Conservation (phyloP, 2,888 invertebrate genomes). For the Euplexia lucipara region DNA sequence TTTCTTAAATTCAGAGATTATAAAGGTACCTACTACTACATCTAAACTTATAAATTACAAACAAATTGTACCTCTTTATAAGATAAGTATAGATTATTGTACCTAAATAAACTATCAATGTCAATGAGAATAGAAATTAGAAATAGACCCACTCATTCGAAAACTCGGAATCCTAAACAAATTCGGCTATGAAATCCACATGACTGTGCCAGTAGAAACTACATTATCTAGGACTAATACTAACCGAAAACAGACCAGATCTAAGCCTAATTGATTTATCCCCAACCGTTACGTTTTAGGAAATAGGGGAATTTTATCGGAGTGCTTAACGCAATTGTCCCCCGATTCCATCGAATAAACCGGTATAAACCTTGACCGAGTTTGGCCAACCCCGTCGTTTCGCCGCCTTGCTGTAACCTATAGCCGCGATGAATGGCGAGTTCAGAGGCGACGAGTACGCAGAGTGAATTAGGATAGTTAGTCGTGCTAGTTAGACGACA, state of each 20-base stretch:
- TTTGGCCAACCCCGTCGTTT: conserved; percentile 50
- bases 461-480: conserved; percentile 18
- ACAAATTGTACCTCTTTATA: too few species aligned
- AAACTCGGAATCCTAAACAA: too few species aligned
- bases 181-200: background rate
- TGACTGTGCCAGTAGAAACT: background rate
- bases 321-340: conserved; percentile 53
- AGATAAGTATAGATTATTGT: too few species aligned
- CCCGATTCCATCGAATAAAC: conserved; percentile 44
- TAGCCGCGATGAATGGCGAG: conserved; percentile 17
- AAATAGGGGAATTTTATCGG: conserved; percentile 48
- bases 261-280: conserved; percentile 49
- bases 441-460: conserved; percentile 40
- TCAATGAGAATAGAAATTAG: too few species aligned
- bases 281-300: conserved; percentile 29
- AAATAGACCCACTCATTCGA: too few species aligned
- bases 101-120: too few species aligned
- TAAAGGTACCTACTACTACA: too few species aligned
- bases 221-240: conserved; percentile 2
- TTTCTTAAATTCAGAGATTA: too few species aligned
- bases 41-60: too few species aligned
- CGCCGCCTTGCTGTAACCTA: conserved; percentile 23
- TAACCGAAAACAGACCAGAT: conserved; percentile 17
- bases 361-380: conserved; percentile 56
- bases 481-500: conserved; percentile 10